These are phyloP conservation scores for Corvus hawaiiensis DNA, from an alignment of 2,113 vertebrate genomes.

Conservation along the genomic window DNA sequence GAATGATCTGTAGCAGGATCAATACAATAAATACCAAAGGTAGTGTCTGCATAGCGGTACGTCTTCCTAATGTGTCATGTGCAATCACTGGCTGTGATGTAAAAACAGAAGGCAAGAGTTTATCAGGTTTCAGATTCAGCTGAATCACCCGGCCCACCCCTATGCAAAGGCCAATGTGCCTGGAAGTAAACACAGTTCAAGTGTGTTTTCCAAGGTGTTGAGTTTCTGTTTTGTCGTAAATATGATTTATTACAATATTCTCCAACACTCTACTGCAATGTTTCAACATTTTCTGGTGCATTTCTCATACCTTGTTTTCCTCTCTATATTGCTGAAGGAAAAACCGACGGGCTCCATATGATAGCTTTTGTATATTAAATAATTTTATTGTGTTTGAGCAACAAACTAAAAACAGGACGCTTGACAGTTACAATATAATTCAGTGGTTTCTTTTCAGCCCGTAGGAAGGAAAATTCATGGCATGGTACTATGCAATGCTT, in stretches of 20 bases:
- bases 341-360: conserved; percentile 12
- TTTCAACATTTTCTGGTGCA: conserved; percentile 59
- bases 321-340: conserved; percentile 32
- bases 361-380: conserved; percentile 67
- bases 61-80: conserved; percentile 36
- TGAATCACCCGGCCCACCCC: conserved; percentile 61
- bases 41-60: not conserved
- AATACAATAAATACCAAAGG: conserved; percentile 48
- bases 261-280: conserved; percentile 23
- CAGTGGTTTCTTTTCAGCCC: conserved; percentile 3
- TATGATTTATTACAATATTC: conserved; percentile 53
- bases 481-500: not conserved
- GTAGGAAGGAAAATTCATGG: conserved; percentile 6
- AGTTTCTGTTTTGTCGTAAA: conserved; percentile 70
- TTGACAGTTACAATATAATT: conserved; percentile 30
- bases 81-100: conserved; percentile 40
- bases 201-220: conserved; percentile 61
- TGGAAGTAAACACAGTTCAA: conserved; percentile 62
- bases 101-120: conserved; percentile 65
- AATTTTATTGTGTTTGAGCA: conserved; percentile 67
- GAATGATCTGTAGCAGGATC: not conserved
- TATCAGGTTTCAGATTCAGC: conserved; percentile 70
- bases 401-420: conserved; percentile 60
- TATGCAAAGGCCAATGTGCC: conserved; percentile 57
- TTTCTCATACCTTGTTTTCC: conserved; percentile 61